Percentiles rank a stretch among this genome's conserved stretches.
These are phyloP conservation scores for Telmatochromis brachygnathus DNA, from an alignment of 2,113 vertebrate genomes.

Conservation along the genomic window DNA sequence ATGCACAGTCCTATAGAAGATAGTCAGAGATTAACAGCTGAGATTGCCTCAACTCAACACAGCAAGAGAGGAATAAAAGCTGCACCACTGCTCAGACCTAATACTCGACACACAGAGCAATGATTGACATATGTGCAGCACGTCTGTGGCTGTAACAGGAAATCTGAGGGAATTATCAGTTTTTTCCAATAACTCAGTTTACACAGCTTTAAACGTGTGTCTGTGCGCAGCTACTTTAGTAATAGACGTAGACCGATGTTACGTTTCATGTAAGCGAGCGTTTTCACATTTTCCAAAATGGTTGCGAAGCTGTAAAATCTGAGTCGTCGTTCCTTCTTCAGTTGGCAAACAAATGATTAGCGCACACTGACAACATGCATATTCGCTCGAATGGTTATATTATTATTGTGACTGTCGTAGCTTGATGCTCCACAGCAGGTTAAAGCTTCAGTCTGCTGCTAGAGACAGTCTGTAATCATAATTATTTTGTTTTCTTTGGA, in stretches of 20 bases:
- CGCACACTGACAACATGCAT: neutral
- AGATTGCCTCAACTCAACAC: neutral
- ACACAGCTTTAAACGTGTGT: neutral
- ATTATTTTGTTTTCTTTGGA: neutral
- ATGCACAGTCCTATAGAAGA: neutral
- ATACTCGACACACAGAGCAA: neutral
- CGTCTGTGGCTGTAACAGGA: neutral
- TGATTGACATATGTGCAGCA: neutral
- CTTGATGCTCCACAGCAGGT: neutral
- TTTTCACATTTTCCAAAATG: neutral
- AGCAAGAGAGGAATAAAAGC: neutral
- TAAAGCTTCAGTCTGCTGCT: neutral
- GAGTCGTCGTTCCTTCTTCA: neutral
- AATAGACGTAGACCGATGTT: neutral
- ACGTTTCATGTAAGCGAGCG: neutral
- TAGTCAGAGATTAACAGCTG: neutral
- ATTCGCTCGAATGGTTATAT: neutral
- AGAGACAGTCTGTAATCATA: neutral
- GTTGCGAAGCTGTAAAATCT: neutral
- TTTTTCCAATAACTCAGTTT: neutral
- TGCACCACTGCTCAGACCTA: neutral
- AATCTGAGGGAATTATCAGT: neutral
- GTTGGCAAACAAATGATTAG: neutral
- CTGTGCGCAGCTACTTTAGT: neutral
- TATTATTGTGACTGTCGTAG: neutral